phyloP scores from a whole-genome alignment of 1,140 invertebrate species.

The Monomorium pharaonis region DNA sequence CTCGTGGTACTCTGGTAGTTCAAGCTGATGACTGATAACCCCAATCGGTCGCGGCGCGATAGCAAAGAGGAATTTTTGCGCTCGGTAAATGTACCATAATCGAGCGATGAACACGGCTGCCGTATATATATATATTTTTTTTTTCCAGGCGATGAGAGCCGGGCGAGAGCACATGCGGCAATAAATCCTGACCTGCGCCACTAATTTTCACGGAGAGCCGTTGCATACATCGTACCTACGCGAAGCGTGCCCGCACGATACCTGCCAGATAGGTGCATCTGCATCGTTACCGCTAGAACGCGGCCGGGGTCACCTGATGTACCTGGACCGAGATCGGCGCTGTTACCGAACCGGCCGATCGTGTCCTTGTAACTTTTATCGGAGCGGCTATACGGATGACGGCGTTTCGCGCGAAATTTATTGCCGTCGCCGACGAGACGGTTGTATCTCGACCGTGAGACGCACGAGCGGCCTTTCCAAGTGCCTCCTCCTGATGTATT shows the following conservation, averaged over 20 bases:
- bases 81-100: slow-evolving; percentile 50
- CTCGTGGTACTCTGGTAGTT: background rate
- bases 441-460: slow-evolving; percentile 42
- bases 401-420: slow-evolving; percentile 53
- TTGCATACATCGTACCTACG: slow-evolving; percentile 24
- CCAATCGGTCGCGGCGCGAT: slow-evolving; percentile 39
- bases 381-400: slow-evolving; percentile 36
- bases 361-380: slow-evolving; percentile 60
- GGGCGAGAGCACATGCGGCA: slow-evolving; percentile 24
- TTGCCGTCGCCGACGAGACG: slow-evolving; percentile 4
- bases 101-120: slow-evolving; percentile 50
- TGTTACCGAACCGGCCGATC: slow-evolving; percentile 35
- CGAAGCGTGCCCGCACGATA: background rate
- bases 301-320: background rate
- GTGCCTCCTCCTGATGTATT: slow-evolving; percentile 25
- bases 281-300: slow-evolving; percentile 49
- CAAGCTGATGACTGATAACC: slow-evolving; percentile 38
- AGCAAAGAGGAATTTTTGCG: slow-evolving; percentile 30
- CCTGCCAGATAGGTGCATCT: slow-evolving; percentile 26
- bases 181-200: slow-evolving; percentile 55
- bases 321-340: slow-evolving; percentile 1
- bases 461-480: slow-evolving; percentile 34
- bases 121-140: slow-evolving; percentile 1
- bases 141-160: slow-evolving; percentile 19
- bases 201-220: slow-evolving; percentile 59